A percentile compares a stretch with the other conserved stretches of the same genome.
These are phyloP conservation scores for Luehdorfia chinensis DNA, from an alignment of 1,140 invertebrate genomes.

Conservation along the genomic window DNA sequence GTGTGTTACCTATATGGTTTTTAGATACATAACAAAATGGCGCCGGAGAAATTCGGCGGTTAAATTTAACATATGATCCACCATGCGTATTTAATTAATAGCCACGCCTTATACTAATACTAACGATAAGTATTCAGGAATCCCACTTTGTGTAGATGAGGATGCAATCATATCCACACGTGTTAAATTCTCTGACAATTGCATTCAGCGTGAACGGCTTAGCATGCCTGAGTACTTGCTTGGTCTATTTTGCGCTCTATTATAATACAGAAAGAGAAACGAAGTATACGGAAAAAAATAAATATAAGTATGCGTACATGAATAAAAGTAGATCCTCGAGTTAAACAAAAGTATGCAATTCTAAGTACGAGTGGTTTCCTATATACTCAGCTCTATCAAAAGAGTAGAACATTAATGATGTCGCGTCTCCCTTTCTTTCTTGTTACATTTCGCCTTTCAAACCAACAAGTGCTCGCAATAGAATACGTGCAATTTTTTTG, in stretches of 20 bases:
- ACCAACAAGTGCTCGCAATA: no score
- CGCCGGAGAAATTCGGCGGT: slow-evolving; percentile 12
- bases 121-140: neutral
- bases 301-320: no score
- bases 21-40: slow-evolving; percentile 14
- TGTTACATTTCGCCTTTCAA: no score
- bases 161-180: neutral
- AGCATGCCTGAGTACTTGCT: neutral
- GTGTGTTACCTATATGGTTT: no score
- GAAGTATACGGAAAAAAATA: neutral
- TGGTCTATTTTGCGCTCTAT: slow-evolving; percentile 1
- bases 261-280: neutral
- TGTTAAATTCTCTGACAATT: neutral
- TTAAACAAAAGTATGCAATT: no score
- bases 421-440: no score
- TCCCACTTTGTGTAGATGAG: neutral
- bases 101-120: slow-evolving; percentile 12
- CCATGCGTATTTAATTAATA: slow-evolving; percentile 8
- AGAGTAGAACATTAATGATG: no score
- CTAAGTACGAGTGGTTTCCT: no score
- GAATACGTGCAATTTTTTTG: no score
- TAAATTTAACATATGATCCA: slow-evolving; percentile 15
- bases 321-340: no score
- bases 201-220: neutral
- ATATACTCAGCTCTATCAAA: no score